Percentiles rank a stretch among this genome's conserved stretches.
Evolutionary conservation across 1,140 invertebrate species (phyloP).

Genomic region (Aphelenchoides fujianensis): DNA sequence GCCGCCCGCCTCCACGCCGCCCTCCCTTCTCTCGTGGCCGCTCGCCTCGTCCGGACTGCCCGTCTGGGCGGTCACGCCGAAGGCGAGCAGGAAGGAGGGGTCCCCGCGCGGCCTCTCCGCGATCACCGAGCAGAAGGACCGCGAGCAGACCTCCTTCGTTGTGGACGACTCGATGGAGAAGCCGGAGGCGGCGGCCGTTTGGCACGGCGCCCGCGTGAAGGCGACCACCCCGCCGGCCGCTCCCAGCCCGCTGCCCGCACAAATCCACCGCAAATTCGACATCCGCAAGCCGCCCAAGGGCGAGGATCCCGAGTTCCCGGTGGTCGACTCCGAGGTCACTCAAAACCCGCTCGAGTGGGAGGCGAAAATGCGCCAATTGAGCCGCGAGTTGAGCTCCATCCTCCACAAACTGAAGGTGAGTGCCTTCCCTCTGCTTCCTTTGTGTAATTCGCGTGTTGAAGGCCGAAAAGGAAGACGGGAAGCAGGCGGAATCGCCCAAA

Average conservation of each 20-base stretch:
- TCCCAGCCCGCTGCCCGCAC: background rate
- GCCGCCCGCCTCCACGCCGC: background rate
- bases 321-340: background rate
- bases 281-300: too few relatives aligned
- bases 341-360: slow-evolving; percentile 30
- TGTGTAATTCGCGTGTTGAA: slow-evolving; percentile 13
- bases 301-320: too few relatives aligned
- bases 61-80: slow-evolving; percentile 6
- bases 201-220: background rate
- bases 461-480: slow-evolving; percentile 29
- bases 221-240: background rate
- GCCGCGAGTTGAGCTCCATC: slow-evolving; percentile 28
- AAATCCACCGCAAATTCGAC: background rate
- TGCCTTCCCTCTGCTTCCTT: too few relatives aligned
- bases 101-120: slow-evolving; percentile 1
- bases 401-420: slow-evolving; percentile 30
- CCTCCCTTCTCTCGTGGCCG: background rate
- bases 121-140: slow-evolving; percentile 10
- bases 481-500: background rate
- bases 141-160: slow-evolving; percentile 2
- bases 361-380: slow-evolving; percentile 31
- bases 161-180: background rate
- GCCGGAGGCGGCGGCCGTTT: slow-evolving; percentile 10
- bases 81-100: background rate
- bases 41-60: slow-evolving; percentile 5